Base-by-base conservation (phyloP, 2,797 vertebrate species). In the Acipenser ruthenus region DNA sequence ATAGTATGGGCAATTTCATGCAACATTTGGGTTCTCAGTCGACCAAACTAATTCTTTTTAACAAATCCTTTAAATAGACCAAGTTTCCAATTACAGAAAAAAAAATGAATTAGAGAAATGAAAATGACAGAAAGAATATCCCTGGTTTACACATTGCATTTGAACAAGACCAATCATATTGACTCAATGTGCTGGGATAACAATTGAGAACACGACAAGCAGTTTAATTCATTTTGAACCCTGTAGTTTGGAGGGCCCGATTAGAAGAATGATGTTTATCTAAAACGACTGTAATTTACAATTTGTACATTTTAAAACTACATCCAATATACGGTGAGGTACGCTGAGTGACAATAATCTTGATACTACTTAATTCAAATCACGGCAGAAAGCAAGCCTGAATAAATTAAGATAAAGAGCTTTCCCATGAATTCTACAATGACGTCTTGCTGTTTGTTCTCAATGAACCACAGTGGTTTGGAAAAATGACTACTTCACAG, bases 11-110 rank as follows among this genome's bases (percentile, higher is more conserved):
- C 37, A 37, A 37, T 74, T 75, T 74, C 63, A 73, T 72, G 65
- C 48, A 65, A 60, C 9, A 67, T 73, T 80, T 64, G 78, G 69
- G 67, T 53, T 75, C 75, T 75, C 82, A 79, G 79, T 77, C 65
- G 75, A 73, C 69, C 68, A 64, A 80, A 75, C 64, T 70, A 60
- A 77, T 72, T 66, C 18, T 70, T 18, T 76, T 79, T 74, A 76
- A 77, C 49, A 76, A 79, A 79, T 65, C 68, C 9, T 75, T 70
- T 71, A 63, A 72, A 49, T 73, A 59, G 62, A 70, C 10, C 73
- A 60, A 72, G 49, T 7, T 60, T 62, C 49, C 74, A 65, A 72
- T 73, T 74, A 78, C 68, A 76, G 69, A 66, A 56, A 77, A 76
- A 62, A 10, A 10, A 65, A 74, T 37, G 23, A 37, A 37, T 37